These are phyloP conservation scores for Punctoribates punctum DNA, from an alignment of 2,888 invertebrate genomes.

Conservation along the genomic window DNA sequence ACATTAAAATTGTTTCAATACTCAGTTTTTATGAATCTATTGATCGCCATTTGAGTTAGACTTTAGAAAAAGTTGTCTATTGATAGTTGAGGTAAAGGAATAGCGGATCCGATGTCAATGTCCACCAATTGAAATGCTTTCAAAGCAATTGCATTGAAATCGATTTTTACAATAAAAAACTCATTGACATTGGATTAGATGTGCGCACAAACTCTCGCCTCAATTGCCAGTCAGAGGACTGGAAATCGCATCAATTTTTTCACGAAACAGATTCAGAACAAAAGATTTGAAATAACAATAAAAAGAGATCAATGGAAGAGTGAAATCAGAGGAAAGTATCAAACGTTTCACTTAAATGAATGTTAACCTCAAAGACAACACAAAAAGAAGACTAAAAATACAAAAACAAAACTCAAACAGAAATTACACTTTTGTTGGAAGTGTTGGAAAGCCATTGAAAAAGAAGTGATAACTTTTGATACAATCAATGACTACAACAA, in stretches of 20 bases:
- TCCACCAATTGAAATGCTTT: not conserved
- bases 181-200: not conserved
- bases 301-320: not conserved
- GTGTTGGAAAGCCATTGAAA: not conserved
- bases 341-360: constrained; percentile 6
- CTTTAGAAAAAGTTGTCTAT: not conserved
- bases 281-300: not conserved
- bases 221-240: too few species aligned
- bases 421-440: not conserved
- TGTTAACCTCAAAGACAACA: not conserved
- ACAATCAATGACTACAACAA: too few species aligned
- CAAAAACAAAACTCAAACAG: not conserved
- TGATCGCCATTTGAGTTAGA: not conserved
- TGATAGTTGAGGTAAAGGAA: not conserved
- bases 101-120: not conserved
- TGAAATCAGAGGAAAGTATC: not conserved
- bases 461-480: too few species aligned
- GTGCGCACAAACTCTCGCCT: too few species aligned
- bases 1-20: not conserved
- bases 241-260: too few species aligned
- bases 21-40: not conserved
- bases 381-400: not conserved
- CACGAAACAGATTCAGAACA: too few species aligned
- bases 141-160: not conserved
- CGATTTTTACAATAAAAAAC: constrained; percentile 3